Percentiles rank a stretch among this genome's conserved stretches.
These are phyloP conservation scores for Steatocranus sp. DNA, from an alignment of 2,797 vertebrate genomes.

Conservation along the genomic window DNA sequence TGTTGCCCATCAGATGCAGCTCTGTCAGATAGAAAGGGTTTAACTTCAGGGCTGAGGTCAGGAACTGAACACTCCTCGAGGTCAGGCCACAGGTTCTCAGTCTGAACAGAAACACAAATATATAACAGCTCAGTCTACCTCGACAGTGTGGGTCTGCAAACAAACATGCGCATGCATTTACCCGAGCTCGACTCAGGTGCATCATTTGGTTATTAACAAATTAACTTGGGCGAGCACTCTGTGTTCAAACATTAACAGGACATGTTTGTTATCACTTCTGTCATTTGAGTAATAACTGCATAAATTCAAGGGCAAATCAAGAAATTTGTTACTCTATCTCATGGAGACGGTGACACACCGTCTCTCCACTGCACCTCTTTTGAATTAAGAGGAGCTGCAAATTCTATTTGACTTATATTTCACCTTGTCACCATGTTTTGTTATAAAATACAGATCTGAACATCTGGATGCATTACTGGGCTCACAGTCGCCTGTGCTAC, in stretches of 20 bases:
- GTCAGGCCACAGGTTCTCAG: constrained; percentile 32
- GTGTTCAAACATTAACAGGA: neutral
- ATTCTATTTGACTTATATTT: neutral
- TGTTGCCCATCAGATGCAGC: constrained; percentile 46
- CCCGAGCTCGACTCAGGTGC: neutral
- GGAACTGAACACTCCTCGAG: neutral
- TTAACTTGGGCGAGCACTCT: neutral
- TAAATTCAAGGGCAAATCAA: neutral
- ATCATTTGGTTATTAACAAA: neutral
- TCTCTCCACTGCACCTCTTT: neutral
- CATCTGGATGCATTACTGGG: neutral
- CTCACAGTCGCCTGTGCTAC: neutral
- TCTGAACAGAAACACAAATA: neutral
- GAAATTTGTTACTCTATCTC: neutral
- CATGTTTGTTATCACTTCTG: neutral
- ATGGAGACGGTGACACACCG: neutral
- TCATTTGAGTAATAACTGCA: neutral
- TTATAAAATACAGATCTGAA: neutral
- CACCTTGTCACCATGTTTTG: rapidly evolving
- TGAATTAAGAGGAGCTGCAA: neutral
- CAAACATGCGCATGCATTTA: neutral
- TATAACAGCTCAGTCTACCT: neutral
- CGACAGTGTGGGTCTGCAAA: neutral
- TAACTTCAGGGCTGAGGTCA: constrained; percentile 16
- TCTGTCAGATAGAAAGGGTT: constrained; percentile 27